Base-by-base conservation (phyloP, 2,113 vertebrate genomes). In the Maccullochella peelii region DNA sequence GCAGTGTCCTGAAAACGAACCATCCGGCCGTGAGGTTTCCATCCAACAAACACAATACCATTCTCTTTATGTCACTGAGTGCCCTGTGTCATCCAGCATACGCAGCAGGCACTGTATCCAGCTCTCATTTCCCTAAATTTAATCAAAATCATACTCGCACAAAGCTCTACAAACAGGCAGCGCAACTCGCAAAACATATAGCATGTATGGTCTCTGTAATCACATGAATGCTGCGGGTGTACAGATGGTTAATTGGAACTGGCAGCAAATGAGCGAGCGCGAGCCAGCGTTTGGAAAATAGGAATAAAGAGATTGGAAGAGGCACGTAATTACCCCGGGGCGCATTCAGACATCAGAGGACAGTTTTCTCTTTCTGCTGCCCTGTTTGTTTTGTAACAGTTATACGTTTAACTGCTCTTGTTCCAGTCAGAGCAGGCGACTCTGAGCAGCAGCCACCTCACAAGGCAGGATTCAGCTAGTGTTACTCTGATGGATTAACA, bases 11-110 rank as follows among this genome's bases (percentile, higher is more conserved):
- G 27, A 36, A 57, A 75, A 44, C 12, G 7, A 57, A 49, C 42
- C 55, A 21, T 40, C 3, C 27, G 16, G 49, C 30, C 25, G 6
- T 16, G 30, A 74, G 63, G 82, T 78, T 85, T 78, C 52, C 61
- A n/a, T 73, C 79, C 86, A 88, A 80, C 77, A 72, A 75, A 86
- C 75, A 86, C 74, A 80, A 88, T 89, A 80, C 81, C 6, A 36
- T 84, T 84, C 75, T 52, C 78, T 69, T 49, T 77, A 83, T 85
- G 83, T 89, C 84, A 85, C 50, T 1, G 16, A n/a, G 33, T 38
- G 7, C 58, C 57, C 58, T 11, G 33, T n/a, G 49, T 61, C 54
- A 76, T 54, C 44, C 79, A 40, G 18, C 12, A 16, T 1, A 5
- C 55, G 10, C 68, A 54, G 68, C 67, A 62, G 61, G 38, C 42